Conservation (phyloP, 23 tunicate species). For the Styela plicata region DNA sequence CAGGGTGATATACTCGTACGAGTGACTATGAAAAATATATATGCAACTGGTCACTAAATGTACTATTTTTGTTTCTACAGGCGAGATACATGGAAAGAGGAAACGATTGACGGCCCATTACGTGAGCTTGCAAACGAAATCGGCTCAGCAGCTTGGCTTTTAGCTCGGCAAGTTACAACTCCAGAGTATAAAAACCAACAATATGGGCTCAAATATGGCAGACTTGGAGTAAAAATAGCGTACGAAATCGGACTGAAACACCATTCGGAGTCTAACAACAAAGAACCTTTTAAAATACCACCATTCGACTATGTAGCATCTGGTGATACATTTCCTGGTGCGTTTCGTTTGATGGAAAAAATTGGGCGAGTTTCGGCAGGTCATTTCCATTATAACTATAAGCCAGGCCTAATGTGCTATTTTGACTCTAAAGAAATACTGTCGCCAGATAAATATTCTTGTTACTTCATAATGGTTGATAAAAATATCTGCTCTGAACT, state of each 20-base stretch:
- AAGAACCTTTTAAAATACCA: not conserved
- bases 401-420: not conserved
- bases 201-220: not conserved
- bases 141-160: not conserved
- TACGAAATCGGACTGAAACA: not conserved
- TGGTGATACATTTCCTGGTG: not conserved
- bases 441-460: not conserved
- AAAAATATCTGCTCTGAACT: not conserved
- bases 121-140: not conserved
- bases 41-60: no score
- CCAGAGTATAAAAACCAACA: not conserved
- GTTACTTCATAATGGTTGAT: not conserved
- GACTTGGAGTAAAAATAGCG: not conserved
- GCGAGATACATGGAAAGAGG: not conserved
- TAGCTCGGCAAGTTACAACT: not conserved
- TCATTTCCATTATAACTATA: not conserved
- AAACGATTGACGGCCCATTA: not conserved
- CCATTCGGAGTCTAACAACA: not conserved
- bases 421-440: not conserved
- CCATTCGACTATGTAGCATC: not conserved
- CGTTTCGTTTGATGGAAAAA: not conserved
- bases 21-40: no score
- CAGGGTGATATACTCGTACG: no score
- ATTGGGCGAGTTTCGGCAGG: not conserved
- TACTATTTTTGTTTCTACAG: no score